These are phyloP conservation scores for Chaenogobius annularis DNA, from an alignment of 2,113 vertebrate genomes.

Conservation along the genomic window DNA sequence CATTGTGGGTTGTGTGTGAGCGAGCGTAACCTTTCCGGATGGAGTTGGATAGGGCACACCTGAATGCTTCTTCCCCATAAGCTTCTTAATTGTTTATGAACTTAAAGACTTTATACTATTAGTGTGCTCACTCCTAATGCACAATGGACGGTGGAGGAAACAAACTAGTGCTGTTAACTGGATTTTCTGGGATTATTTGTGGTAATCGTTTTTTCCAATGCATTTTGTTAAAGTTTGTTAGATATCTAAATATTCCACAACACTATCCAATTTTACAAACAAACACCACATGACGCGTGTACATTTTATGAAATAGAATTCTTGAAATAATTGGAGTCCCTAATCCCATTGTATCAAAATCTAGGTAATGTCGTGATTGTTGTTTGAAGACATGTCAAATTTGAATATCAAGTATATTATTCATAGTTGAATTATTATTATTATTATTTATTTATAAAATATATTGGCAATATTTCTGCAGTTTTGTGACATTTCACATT, in stretches of 20 bases:
- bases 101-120: slow-evolving; percentile 9
- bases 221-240: background rate
- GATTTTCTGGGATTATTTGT: slow-evolving; percentile 60
- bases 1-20: background rate
- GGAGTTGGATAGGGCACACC: background rate
- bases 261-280: too few species aligned
- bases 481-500: too few species aligned
- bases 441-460: too few species aligned
- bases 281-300: background rate
- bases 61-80: background rate
- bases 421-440: too few species aligned
- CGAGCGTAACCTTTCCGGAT: background rate
- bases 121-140: background rate
- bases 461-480: too few species aligned
- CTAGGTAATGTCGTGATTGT: too few species aligned
- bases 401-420: too few species aligned
- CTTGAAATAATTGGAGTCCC: too few species aligned
- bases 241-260: too few species aligned
- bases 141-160: background rate
- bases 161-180: slow-evolving; percentile 42
- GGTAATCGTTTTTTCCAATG: slow-evolving; percentile 50
- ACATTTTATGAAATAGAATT: background rate
- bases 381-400: too few species aligned
- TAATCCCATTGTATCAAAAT: too few species aligned
- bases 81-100: background rate